These are phyloP conservation scores for Danio albolineatus DNA, from an alignment of 2,797 vertebrate species.

Conservation along the genomic window DNA sequence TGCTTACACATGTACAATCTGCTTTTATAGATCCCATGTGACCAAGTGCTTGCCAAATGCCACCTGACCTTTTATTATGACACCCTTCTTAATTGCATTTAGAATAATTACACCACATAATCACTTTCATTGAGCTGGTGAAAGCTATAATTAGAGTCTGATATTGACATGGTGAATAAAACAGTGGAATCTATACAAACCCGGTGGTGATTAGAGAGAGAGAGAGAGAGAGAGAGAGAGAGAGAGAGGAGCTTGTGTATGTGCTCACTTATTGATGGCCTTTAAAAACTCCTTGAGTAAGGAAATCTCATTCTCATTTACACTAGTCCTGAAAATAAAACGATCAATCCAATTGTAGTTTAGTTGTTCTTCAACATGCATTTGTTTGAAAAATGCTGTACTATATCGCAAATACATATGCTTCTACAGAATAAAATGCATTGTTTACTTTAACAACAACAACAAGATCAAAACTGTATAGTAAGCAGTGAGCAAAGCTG, in stretches of 20 bases:
- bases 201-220: constrained; percentile 15
- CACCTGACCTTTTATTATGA: constrained; percentile 56
- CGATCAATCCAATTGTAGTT: not conserved
- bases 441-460: too few relatives aligned
- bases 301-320: constrained; percentile 26
- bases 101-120: constrained; percentile 60
- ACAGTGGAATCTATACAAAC: constrained; percentile 35
- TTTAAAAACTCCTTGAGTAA: constrained; percentile 48
- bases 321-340: not conserved
- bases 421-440: too few relatives aligned
- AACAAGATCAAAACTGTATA: too few relatives aligned
- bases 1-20: constrained; percentile 9
- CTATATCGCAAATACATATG: not conserved
- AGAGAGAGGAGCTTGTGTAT: not conserved
- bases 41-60: constrained; percentile 30
- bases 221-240: not conserved
- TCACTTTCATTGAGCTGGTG: constrained; percentile 56
- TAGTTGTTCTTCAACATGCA: not conserved
- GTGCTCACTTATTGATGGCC: constrained; percentile 33
- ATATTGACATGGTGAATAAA: constrained; percentile 48
- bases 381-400: not conserved
- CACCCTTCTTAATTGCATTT: constrained; percentile 57
- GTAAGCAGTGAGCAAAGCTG: too few relatives aligned
- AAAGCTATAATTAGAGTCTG: constrained; percentile 55
- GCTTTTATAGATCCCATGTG: constrained; percentile 2